Evolutionary conservation across 2,113 vertebrate genomes (phyloP), one percentile per base, ranked within the genome.

Genomic region (Myotis brandtii): DNA sequence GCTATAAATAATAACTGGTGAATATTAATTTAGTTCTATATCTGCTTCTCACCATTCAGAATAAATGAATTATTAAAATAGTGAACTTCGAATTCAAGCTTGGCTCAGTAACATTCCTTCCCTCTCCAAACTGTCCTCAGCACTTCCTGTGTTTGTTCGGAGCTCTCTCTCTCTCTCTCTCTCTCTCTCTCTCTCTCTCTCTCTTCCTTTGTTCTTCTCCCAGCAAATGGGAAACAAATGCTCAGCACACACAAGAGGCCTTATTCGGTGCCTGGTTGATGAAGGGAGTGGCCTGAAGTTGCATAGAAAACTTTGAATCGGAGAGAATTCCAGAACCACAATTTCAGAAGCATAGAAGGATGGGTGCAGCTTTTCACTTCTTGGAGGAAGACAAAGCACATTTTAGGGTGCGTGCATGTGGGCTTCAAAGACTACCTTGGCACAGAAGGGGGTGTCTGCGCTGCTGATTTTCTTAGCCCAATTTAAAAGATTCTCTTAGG

Each of bases 11-110:
- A 87, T 82, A 94, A 94, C 66, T 80, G 80, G 67, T 59, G 76
- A 76, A 66, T 64, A 30, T 52, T 95, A 94, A 95, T 88, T 94
- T 93, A 95, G 94, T 95, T 94, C 88, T 62, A 2, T 81, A 18
- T 93, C 64, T 93, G 43, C 56, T 86, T 95, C 81, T 92, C 46
- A 83, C 43, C 21, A 70, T 95, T 93, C 82, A 93, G 81, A 90
- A 83, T n/a, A 80, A 84, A 59, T 50, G 27, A 91, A 96, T 75
- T 84, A 23, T 81, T 43, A 40, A 94, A 93, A 79, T 62, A 85
- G 46, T 56, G 62, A 89, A 79, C 8, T 40, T 46, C 0, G 2
- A 46, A 77, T 86, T 87, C 76, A 90, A 12, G 43, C 48, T 93
- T 56, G 43, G 66, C 75, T 91, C 83, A 73, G 86, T 27, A 43